These are phyloP conservation scores for Rhadinocentrus ornatus DNA, from an alignment of 2,797 vertebrate species.

Conservation along the genomic window DNA sequence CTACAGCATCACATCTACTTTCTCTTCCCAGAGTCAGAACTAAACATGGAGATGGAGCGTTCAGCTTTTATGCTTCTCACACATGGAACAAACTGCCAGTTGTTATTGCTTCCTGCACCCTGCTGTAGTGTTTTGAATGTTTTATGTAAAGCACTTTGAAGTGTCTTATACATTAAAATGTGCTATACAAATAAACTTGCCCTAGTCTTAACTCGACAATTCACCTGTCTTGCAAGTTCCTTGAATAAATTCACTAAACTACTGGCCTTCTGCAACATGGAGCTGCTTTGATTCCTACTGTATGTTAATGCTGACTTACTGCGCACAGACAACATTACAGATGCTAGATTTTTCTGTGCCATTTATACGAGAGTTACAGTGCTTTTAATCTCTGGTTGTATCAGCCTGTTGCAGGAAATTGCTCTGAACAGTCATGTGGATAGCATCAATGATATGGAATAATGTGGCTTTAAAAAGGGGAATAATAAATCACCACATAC, in stretches of 20 bases:
- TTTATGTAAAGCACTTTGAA: too few relatives aligned
- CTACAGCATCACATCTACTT: too few relatives aligned
- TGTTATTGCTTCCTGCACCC: too few relatives aligned
- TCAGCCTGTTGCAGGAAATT: conserved; percentile 21
- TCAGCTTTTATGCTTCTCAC: too few relatives aligned
- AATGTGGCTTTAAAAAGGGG: conserved; percentile 20
- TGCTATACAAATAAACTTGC: too few relatives aligned
- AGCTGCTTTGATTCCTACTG: background rate
- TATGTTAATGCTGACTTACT: background rate
- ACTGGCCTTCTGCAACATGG: background rate
- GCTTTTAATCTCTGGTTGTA: conserved; percentile 29
- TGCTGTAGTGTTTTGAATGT: too few relatives aligned
- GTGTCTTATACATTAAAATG: too few relatives aligned
- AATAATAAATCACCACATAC: background rate
- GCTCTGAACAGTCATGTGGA: background rate
- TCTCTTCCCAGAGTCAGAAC: too few relatives aligned
- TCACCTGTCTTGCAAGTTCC: background rate
- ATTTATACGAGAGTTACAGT: conserved; percentile 9
- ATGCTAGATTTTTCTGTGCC: too few relatives aligned
- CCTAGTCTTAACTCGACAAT: background rate
- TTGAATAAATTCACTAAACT: background rate
- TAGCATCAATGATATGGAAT: conserved; percentile 15
- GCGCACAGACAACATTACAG: background rate
- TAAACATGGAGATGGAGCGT: too few relatives aligned
- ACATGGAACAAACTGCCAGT: too few relatives aligned